Percentiles rank a stretch among this genome's conserved stretches.
phyloP scores from a whole-genome alignment of 2,888 invertebrate species.

The Tribolium freemani region DNA sequence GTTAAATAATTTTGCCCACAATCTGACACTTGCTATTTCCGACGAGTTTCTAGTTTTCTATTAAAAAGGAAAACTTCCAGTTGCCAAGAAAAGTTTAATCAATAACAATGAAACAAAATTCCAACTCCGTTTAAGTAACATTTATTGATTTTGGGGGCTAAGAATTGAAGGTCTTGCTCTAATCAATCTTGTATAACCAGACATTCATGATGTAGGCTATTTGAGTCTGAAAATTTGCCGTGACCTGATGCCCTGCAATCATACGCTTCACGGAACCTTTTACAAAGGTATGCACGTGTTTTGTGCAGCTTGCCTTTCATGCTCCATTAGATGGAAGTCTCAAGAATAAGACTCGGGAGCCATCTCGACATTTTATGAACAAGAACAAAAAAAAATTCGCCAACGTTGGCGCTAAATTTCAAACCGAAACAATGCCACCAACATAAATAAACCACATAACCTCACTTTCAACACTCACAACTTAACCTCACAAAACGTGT shows the following conservation, averaged over 20 bases:
- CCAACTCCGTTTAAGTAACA: not conserved
- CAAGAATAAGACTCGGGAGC: not conserved
- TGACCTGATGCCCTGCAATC: not conserved
- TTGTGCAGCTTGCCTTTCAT: not conserved
- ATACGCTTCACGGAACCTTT: not conserved
- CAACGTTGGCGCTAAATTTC: no score
- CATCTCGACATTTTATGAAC: not conserved
- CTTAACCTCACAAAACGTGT: not conserved
- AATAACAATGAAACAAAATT: not conserved
- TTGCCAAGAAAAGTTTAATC: constrained; percentile 30
- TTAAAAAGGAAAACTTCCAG: not conserved
- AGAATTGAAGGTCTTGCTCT: not conserved
- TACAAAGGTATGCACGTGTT: not conserved
- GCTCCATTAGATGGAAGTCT: not conserved
- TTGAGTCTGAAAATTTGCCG: not conserved
- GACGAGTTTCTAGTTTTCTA: not conserved
- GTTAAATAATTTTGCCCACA: not conserved
- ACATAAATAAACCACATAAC: not conserved
- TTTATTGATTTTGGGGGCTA: not conserved
- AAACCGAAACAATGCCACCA: no score
- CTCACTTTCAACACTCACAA: not conserved
- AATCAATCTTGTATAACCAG: not conserved
- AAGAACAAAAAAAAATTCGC: not conserved
- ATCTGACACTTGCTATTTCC: constrained; percentile 9
- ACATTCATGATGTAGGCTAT: not conserved